A percentile compares a stretch with the other conserved stretches of the same genome.
Evolutionary conservation across 2,113 vertebrate species (phyloP).

Genomic region (Centropus unirufus): DNA sequence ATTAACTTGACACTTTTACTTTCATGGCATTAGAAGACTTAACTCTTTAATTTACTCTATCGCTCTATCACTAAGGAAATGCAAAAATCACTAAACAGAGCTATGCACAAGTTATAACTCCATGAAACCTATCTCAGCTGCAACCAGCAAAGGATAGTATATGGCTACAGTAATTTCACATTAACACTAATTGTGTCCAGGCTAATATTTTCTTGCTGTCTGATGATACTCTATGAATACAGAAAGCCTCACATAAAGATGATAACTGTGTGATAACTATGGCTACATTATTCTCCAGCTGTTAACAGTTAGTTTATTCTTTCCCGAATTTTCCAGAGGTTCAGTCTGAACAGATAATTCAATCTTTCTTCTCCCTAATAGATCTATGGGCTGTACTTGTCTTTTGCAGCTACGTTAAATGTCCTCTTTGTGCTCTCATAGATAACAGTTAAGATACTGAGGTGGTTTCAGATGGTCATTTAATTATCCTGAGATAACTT

Average conservation of each 20-base stretch:
- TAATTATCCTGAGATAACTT: not conserved
- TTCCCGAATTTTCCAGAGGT: not conserved
- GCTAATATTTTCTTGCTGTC: not conserved
- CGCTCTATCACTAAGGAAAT: not conserved
- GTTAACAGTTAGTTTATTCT: not conserved
- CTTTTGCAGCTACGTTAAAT: not conserved
- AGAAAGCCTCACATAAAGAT: not conserved
- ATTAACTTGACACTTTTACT: not conserved
- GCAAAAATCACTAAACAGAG: not conserved
- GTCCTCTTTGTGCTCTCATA: not conserved
- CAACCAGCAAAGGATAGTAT: not conserved
- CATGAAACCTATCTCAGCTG: fast-evolving
- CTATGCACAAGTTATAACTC: fast-evolving
- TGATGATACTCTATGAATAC: not conserved
- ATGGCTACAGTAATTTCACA: not conserved
- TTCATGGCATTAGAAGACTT: not conserved
- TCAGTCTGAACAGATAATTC: not conserved
- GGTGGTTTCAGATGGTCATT: not conserved
- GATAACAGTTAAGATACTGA: not conserved
- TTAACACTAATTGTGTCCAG: not conserved
- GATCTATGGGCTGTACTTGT: fast-evolving
- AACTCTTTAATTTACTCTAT: not conserved
- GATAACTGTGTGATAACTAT: not conserved
- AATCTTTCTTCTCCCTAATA: not conserved
- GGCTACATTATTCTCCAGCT: not conserved